phyloP scores from a whole-genome alignment of 2,113 vertebrate genomes.

The Brachyistius frenatus region DNA sequence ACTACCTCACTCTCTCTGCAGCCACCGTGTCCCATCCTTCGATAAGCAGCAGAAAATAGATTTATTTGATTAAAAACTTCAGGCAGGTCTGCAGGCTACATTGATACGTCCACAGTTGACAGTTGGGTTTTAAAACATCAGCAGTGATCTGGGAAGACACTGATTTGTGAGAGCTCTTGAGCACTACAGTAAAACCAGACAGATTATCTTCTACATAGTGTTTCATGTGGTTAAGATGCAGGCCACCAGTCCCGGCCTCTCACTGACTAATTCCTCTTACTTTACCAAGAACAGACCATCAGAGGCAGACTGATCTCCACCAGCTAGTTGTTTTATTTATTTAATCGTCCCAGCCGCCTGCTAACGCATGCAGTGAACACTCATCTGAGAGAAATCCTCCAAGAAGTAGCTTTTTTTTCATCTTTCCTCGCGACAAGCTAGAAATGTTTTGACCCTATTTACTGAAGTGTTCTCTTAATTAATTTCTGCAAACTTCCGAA shows the following conservation, averaged over 20 bases:
- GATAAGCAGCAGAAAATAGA: too few species aligned
- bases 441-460: conserved; percentile 69
- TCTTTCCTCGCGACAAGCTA: conserved; percentile 30
- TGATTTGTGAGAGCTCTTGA: not conserved
- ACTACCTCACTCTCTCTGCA: too few species aligned
- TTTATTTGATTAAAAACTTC: too few species aligned
- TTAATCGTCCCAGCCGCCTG: conserved; percentile 17
- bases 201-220: not conserved
- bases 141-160: not conserved
- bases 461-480: conserved; percentile 53
- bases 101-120: not conserved
- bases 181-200: too few species aligned
- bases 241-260: conserved; percentile 1
- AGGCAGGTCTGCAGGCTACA: too few species aligned
- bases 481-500: conserved; percentile 35
- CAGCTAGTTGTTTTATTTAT: conserved; percentile 12
- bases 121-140: not conserved
- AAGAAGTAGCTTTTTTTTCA: conserved; percentile 23
- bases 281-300: conserved; percentile 8
- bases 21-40: too few species aligned
- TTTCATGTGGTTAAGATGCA: conserved; percentile 23
- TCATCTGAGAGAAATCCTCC: conserved; percentile 25
- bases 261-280: conserved; percentile 14
- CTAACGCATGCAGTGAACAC: conserved; percentile 36
- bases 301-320: conserved; percentile 26